A percentile compares a stretch with the other conserved stretches of the same genome.
Evolutionary conservation across 2,888 invertebrate genomes (phyloP).

Genomic region (Meloe dianella): DNA sequence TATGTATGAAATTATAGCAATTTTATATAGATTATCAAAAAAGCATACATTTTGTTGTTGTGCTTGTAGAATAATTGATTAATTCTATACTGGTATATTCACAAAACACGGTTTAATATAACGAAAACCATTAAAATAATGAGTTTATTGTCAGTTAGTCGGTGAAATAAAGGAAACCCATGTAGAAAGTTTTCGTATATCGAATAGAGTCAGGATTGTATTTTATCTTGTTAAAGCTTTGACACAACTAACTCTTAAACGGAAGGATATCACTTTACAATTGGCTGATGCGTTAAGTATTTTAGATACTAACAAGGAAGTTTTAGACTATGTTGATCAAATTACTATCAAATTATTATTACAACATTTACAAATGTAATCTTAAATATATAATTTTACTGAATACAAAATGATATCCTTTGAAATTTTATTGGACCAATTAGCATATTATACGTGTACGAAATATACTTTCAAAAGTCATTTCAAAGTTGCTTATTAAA

Average conservation of each 20-base stretch:
- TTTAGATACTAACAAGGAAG: conserved; percentile 10
- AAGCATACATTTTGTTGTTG: too few species aligned
- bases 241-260: conserved; percentile 19
- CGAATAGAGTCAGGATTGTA: not conserved
- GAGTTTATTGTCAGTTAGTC: conserved; percentile 1
- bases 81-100: not conserved
- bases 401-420: not conserved
- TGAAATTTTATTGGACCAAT: not conserved
- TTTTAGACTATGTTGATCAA: conserved; percentile 12
- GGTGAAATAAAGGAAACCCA: not conserved
- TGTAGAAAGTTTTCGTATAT: conserved; percentile 5
- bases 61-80: not conserved
- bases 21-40: not conserved
- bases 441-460: not conserved
- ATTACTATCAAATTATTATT: conserved; percentile 16
- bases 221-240: conserved; percentile 19
- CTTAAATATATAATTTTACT: not conserved
- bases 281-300: conserved; percentile 19
- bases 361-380: conserved; percentile 8
- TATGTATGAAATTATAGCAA: not conserved
- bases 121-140: not conserved
- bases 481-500: conserved; percentile 18
- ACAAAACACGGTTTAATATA: not conserved
- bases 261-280: conserved; percentile 24
- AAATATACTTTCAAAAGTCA: not conserved